Evolutionary conservation across 2,113 vertebrate species (phyloP).

Genomic region (Agapornis roseicollis): DNA sequence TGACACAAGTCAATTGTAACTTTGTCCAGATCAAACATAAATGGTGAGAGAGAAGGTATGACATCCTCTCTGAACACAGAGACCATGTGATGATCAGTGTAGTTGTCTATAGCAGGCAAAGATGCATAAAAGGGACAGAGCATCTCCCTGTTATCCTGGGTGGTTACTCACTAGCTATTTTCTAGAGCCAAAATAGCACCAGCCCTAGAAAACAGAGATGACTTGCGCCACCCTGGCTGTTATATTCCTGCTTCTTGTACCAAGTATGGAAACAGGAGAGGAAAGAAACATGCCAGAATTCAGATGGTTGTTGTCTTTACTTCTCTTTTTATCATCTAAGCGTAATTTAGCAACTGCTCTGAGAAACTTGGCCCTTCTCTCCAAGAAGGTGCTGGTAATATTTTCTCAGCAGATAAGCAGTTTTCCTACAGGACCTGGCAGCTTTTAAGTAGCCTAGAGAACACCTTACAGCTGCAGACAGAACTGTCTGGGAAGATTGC

Average conservation of each 20-base stretch:
- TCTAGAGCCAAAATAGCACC: background rate
- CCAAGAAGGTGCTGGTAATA: background rate
- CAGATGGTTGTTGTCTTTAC: background rate
- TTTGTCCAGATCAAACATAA: background rate
- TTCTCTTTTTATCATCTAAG: background rate
- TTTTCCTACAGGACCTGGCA: constrained; percentile 12
- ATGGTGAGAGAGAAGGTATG: background rate
- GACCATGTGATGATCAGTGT: background rate
- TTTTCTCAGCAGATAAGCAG: background rate
- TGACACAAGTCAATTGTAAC: background rate
- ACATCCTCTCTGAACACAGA: background rate
- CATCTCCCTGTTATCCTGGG: background rate
- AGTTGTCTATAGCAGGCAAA: background rate
- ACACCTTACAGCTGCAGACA: background rate
- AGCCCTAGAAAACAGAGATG: background rate
- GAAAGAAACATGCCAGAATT: background rate
- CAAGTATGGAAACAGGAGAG: background rate
- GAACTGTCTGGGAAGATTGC: background rate
- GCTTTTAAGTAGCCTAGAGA: background rate
- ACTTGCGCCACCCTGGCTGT: background rate
- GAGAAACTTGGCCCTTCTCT: background rate
- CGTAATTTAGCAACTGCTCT: background rate
- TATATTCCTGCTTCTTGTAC: background rate
- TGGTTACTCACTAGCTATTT: background rate
- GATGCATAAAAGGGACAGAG: background rate